Percentiles rank a stretch among this genome's conserved stretches.
These are phyloP conservation scores for Oncorhynchus clarkii DNA, from an alignment of 2,113 vertebrate genomes.

Conservation along the genomic window DNA sequence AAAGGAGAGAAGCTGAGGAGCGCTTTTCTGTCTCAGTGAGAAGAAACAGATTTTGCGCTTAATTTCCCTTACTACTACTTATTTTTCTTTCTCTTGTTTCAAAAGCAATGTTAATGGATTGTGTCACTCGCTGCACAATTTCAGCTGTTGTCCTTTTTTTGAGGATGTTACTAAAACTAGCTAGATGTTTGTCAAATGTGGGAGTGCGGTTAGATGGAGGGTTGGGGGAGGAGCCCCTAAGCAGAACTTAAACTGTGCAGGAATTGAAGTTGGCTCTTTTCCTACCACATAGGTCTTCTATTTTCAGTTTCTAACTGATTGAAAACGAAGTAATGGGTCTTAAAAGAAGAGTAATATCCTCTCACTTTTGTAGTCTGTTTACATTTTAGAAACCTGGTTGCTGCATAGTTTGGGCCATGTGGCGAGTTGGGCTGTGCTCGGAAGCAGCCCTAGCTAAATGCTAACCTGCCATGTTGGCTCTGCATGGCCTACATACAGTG, in stretches of 20 bases:
- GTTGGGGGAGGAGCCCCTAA: neutral
- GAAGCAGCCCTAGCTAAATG: neutral
- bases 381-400: constrained; percentile 25
- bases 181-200: neutral
- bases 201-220: neutral
- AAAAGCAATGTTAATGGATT: constrained; percentile 14
- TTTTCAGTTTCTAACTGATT: neutral
- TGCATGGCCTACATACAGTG: neutral
- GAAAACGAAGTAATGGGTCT: neutral
- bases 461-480: neutral
- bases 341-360: neutral
- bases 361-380: constrained; percentile 30
- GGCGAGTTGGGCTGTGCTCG: neutral
- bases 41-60: too few relatives aligned
- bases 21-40: neutral
- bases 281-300: neutral
- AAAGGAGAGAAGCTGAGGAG: neutral
- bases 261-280: neutral
- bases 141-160: constrained; percentile 14
- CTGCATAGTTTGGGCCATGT: neutral
- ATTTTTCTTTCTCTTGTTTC: neutral
- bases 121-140: constrained; percentile 9
- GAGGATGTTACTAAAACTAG: neutral
- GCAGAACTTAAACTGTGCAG: constrained; percentile 5
- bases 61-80: neutral